Evolutionary conservation across 2,113 vertebrate genomes (phyloP).

Genomic region (Dromiciops gliroides): DNA sequence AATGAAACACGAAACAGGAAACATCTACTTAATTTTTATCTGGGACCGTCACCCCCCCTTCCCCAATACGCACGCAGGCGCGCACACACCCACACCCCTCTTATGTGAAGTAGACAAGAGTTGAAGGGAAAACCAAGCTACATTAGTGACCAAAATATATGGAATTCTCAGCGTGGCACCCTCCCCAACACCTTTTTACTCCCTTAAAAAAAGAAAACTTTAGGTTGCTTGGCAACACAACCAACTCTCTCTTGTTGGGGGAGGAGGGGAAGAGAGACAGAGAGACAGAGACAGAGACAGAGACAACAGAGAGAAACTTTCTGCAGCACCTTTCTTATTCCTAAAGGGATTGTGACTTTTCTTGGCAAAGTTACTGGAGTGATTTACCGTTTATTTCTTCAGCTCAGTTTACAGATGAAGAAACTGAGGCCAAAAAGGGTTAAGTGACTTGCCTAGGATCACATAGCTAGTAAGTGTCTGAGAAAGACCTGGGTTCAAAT

Average conservation of each 20-base stretch:
- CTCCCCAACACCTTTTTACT: neutral
- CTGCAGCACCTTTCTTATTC: neutral
- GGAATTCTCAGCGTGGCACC: slow-evolving; percentile 38
- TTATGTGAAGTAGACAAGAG: slow-evolving; percentile 5
- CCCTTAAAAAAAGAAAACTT: slow-evolving; percentile 15
- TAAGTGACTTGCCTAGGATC: no score
- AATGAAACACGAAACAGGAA: slow-evolving; percentile 78
- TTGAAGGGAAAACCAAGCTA: neutral
- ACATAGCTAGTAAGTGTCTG: no score
- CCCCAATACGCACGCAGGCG: neutral
- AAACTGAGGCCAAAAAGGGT: neutral
- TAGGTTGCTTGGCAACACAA: slow-evolving; percentile 67
- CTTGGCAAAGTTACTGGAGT: neutral
- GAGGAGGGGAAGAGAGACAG: no score
- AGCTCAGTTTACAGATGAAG: neutral
- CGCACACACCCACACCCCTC: neutral
- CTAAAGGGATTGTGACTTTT: neutral
- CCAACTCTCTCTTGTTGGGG: slow-evolving; percentile 38
- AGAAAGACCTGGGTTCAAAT: neutral
- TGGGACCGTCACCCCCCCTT: neutral
- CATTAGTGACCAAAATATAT: slow-evolving; percentile 23
- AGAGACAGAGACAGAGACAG: no score
- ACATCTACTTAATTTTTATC: slow-evolving; percentile 48
- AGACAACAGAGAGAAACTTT: neutral
- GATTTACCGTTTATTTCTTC: neutral